Percentiles rank a stretch among this genome's conserved stretches.
Evolutionary conservation across 2,888 invertebrate genomes (phyloP).

Genomic region (Drosophila diplacantha): DNA sequence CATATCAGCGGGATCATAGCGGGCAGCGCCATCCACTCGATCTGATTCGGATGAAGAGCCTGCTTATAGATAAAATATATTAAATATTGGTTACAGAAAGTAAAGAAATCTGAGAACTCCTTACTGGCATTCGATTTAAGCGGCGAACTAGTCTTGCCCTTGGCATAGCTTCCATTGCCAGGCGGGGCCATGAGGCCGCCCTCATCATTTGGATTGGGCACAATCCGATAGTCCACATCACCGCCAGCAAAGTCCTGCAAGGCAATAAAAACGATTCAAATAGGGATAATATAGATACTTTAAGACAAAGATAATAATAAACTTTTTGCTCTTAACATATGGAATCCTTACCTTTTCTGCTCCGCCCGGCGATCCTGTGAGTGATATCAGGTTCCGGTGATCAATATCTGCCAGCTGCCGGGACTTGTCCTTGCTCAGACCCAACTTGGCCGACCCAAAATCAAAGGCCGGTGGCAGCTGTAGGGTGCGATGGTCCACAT

Average conservation of each 20-base stretch:
- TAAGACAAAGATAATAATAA: too few relatives aligned
- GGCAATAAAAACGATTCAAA: neutral
- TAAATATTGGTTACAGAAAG: neutral
- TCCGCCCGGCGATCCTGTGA: constrained; percentile 84
- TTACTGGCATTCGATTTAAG: constrained; percentile 73
- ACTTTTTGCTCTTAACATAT: neutral
- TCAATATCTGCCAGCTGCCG: constrained; percentile 84
- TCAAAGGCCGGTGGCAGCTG: constrained; percentile 78
- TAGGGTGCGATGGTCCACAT: constrained; percentile 82
- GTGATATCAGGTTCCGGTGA: constrained; percentile 89
- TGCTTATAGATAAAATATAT: constrained; percentile 11
- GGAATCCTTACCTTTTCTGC: constrained; percentile 52
- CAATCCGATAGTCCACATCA: constrained; percentile 74
- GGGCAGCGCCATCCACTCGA: constrained; percentile 68
- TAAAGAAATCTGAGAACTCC: constrained; percentile 13
- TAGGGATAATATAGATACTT: too few relatives aligned
- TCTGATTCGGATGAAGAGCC: constrained; percentile 72
- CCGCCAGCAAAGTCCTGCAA: constrained; percentile 67
- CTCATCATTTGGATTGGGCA: constrained; percentile 35
- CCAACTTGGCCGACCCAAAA: constrained; percentile 61
- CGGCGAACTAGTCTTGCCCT: constrained; percentile 61
- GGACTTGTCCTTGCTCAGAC: constrained; percentile 73
- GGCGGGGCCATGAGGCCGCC: constrained; percentile 65
- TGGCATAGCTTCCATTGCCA: constrained; percentile 34
- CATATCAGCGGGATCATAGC: constrained; percentile 81